Conservation (phyloP, 2,113 vertebrate species). For the Raja brachyura region DNA sequence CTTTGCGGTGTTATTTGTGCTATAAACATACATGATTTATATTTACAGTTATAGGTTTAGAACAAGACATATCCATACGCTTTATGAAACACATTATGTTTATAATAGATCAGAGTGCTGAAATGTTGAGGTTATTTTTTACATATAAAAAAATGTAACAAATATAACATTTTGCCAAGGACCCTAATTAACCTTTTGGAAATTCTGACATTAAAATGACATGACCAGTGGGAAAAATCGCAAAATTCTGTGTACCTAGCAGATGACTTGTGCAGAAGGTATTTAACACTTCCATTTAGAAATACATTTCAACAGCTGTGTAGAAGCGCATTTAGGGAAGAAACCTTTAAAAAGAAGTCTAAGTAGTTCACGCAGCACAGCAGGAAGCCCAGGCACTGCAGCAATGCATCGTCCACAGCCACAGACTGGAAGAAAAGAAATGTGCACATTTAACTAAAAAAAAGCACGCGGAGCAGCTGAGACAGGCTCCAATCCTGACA, state of each 20-base stretch:
- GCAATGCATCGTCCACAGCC: slow-evolving; percentile 53
- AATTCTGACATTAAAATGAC: neutral
- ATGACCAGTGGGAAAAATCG: slow-evolving; percentile 40
- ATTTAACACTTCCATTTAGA: slow-evolving; percentile 48
- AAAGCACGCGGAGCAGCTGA: slow-evolving; percentile 6
- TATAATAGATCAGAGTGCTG: neutral
- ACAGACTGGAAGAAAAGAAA: slow-evolving; percentile 56
- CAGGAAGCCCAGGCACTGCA: slow-evolving; percentile 54
- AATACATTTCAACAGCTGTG: slow-evolving; percentile 47
- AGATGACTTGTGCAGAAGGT: slow-evolving; percentile 46
- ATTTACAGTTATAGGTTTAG: neutral
- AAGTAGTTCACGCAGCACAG: slow-evolving; percentile 55
- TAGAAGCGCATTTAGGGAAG: slow-evolving; percentile 42
- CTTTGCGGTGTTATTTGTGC: neutral
- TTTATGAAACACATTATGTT: neutral
- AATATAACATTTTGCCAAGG: neutral
- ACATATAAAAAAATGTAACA: neutral
- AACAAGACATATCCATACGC: neutral
- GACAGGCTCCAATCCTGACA: neutral
- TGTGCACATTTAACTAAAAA: slow-evolving; percentile 44
- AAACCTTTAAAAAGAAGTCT: slow-evolving; percentile 57
- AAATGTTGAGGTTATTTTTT: neutral
- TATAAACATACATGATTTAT: neutral
- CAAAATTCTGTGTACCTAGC: slow-evolving; percentile 46
- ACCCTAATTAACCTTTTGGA: no score